Base-by-base conservation (phyloP, 2,797 vertebrate genomes). In the Aldrovandia affinis region DNA sequence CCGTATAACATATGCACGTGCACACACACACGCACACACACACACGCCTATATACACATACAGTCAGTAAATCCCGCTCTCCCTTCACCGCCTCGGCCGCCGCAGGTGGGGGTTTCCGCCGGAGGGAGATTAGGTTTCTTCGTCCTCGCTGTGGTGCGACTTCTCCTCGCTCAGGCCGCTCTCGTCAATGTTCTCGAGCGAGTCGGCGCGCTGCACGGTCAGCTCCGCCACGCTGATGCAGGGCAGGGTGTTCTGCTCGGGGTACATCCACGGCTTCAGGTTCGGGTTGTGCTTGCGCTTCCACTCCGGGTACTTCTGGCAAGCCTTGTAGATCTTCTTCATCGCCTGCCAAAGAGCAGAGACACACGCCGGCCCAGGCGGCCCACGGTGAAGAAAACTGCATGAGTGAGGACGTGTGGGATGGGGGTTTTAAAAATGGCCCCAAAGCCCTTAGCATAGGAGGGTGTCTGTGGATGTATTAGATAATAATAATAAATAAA, bases 251-350 rank as follows among this genome's bases (percentile, higher is more conserved):
- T 95, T 97, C 94, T 97, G 96, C 88, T 97, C 96, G 0, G 96
- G 96, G 80, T 93, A 97, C 87, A 96, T 91, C 96, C 96, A 97
- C 0, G 96, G 96, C 92, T 97, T 97, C 89, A 95, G 92, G 28
- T 78, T 83, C 0, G 96, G 95, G 63, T 95, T 91, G 55, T 98
- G 96, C 85, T 95, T 95, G 57, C 94, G 91, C 87, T 97, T 97
- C 96, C 96, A 97, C 87, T 96, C 96, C 0, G 94, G 96, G 42
- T 97, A 97, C 90, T 97, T 98, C 87, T 96, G 88, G 3, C 96
- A 96, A 0, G 97, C 97, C 88, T 96, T 97, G 95, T 97, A 96
- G 92, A 97, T 95, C 91, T 96, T 96, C 90, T 95, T 96, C 96
- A 97, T 96, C 0, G 95, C 96, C 97, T 97, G 88, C 0, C 81